Evolutionary conservation across 2,888 invertebrate genomes (phyloP), one percentile per base, ranked within the genome.

Genomic region (Drosophila niveifrons): DNA sequence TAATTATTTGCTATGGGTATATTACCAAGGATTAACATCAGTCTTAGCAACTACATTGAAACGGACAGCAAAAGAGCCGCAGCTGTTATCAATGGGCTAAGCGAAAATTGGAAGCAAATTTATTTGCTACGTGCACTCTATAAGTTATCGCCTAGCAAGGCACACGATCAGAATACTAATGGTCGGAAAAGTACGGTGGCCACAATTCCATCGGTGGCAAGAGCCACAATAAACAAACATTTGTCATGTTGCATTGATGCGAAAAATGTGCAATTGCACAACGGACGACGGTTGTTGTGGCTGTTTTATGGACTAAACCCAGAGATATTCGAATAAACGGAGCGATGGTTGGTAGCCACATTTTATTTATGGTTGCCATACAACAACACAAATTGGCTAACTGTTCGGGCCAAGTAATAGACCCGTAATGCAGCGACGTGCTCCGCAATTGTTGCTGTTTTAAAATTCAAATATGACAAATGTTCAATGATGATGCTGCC

Each of bases 61-160:
- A 48, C 58, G 48, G 65, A 46, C 57, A 59, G 51, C 61, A 36
- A 13, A 13, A 50, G 41, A 55, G 41, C 29, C 44, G 10, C 67
- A 46, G 51, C 65, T 64, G 59, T 51, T 66, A 64, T 53, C 78
- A 62, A 71, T 51, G 59, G 53, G 72, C 70, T 56, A 29, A 72
- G 62, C 69, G 52, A 66, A 76, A 76, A 74, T 56, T 75, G 72
- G 65, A 72, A 72, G 72, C 62, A 84, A 75, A 84, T 77, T 82
- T 70, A 89, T 85, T 76, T 72, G 57, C 66, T 31, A 83, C 80
- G 89, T 88, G 89, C 75, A 63, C 44, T 62, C 67, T 71, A 86
- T 74, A 86, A 86, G 66, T 86, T 88, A 83, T 83, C 48, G 73
- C 43, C 75, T 53, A 17, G 47, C n/a, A 59, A 51, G 46, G 36